Base-by-base conservation (phyloP, 35 echinoderm and acorn worm species). In the Nesometra sesokonis region DNA sequence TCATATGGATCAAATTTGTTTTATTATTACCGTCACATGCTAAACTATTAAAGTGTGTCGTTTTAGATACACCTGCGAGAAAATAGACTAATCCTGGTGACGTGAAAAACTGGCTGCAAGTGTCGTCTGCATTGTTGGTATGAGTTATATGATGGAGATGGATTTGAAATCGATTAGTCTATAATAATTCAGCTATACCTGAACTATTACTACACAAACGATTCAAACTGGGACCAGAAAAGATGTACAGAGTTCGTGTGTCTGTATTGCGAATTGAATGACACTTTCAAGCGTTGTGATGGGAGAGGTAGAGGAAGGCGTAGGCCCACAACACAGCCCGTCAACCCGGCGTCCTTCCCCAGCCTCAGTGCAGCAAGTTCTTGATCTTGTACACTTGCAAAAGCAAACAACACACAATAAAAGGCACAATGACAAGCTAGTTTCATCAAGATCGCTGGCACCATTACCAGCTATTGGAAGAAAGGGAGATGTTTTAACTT, bases 321-420 rank as follows among this genome's bases (percentile, higher is more conserved):
- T 67, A 19, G 52, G 52, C 11, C 21, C 80, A 0, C 80, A 89
- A 5, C 67, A 82, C 8, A 82, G 36, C 30, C 36, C 86, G 21
- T 30, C 77, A 21, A 82, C 86, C 31, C 32, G 29, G 80, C 87
- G 87, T 33, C 87, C 87, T 23, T 89, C 87, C 32, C 87, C 87
- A 32, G 52, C 87, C 15, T 57, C 79, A 3, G 87, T 89, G 29
- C 52, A 80, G 39, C 80, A 89, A 29, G 13, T 89, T 47, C 33
- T 89, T 31, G 87, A 81, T 57, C 82, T 89, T 27, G 87, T 89
- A 17, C 80, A 89, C 11, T 35, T 89, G 7, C 87, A 89, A 82
- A 32, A 89, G 80, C 46, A 52, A 83, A 43, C 39, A 67, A 67
- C 52, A 13, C 52, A 67, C 23, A 9, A 19, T 27, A 67, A 11